These are phyloP conservation scores for Melospiza melodia DNA, from an alignment of 2,113 vertebrate species.

Conservation along the genomic window DNA sequence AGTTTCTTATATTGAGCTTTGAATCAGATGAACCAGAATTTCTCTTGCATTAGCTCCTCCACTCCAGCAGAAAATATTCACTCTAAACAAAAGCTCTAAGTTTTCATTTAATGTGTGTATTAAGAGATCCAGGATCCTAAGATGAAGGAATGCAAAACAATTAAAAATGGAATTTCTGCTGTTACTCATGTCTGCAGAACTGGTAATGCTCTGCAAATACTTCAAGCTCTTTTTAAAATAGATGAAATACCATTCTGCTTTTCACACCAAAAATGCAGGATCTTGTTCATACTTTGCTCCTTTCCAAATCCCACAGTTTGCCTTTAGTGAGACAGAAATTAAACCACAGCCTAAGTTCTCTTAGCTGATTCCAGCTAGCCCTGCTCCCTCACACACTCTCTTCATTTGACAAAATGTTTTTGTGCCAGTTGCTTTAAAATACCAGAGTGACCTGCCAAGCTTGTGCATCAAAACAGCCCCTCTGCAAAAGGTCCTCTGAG, in stretches of 20 bases:
- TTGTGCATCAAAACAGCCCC: neutral
- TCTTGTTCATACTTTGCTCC: neutral
- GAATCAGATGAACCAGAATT: neutral
- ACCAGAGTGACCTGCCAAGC: neutral
- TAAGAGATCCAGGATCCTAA: neutral
- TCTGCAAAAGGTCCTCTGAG: neutral
- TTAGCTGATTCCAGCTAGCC: neutral
- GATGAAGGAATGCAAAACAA: slow-evolving; percentile 54
- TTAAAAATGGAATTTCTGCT: slow-evolving; percentile 52
- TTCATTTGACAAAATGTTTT: neutral
- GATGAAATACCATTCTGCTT: slow-evolving; percentile 38
- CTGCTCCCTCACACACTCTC: neutral
- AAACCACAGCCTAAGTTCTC: slow-evolving; percentile 28
- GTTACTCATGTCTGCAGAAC: neutral
- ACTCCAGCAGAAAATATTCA: neutral
- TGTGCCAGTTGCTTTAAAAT: neutral
- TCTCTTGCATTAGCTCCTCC: neutral
- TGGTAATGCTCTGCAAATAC: slow-evolving; percentile 37
- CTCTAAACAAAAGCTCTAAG: neutral
- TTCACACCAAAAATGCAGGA: neutral
- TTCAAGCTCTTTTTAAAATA: neutral
- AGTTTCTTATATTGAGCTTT: neutral
- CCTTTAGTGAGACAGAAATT: slow-evolving; percentile 38
- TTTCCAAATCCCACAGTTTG: slow-evolving; percentile 41
- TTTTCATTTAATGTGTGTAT: neutral